These are phyloP conservation scores for Amyelois transitella DNA, from an alignment of 1,140 invertebrate species.

Conservation along the genomic window DNA sequence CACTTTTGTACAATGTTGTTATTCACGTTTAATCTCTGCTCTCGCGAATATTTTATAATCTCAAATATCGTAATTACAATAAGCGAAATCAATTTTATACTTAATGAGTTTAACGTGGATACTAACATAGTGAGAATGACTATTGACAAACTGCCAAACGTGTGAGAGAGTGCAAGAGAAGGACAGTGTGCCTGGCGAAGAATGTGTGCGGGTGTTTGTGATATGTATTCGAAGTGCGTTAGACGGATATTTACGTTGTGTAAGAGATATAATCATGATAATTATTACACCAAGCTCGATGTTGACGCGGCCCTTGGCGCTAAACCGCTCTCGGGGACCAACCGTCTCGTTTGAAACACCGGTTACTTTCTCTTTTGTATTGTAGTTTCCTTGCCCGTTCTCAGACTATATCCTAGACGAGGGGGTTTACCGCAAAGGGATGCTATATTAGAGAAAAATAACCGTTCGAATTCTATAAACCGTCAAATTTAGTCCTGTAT, in stretches of 20 bases:
- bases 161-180: slow-evolving; percentile 5
- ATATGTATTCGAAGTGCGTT: slow-evolving; percentile 21
- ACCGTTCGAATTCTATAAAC: slow-evolving; percentile 54
- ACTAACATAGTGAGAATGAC: slow-evolving; percentile 46
- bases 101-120: slow-evolving; percentile 50
- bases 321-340: slow-evolving; percentile 38
- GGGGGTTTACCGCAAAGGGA: slow-evolving; percentile 46
- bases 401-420: slow-evolving; percentile 28
- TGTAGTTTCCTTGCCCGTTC: slow-evolving; percentile 20
- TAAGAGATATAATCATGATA: slow-evolving; percentile 65
- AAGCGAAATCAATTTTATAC: background rate
- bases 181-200: slow-evolving; percentile 9
- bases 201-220: slow-evolving; percentile 23
- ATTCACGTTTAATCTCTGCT: slow-evolving; percentile 46
- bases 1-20: slow-evolving; percentile 40
- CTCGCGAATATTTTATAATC: slow-evolving; percentile 15
- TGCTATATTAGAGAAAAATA: slow-evolving; percentile 45
- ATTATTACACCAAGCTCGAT: slow-evolving; percentile 63
- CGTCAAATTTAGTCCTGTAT: slow-evolving; percentile 65
- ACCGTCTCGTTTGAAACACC: slow-evolving; percentile 22
- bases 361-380: slow-evolving; percentile 16
- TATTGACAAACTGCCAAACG: slow-evolving; percentile 68
- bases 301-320: slow-evolving; percentile 41
- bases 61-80: background rate
- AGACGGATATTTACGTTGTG: slow-evolving; percentile 49